A percentile compares a stretch with the other conserved stretches of the same genome.
phyloP scores from a whole-genome alignment of 2,888 invertebrate species.

The Drosophila melanosoma region DNA sequence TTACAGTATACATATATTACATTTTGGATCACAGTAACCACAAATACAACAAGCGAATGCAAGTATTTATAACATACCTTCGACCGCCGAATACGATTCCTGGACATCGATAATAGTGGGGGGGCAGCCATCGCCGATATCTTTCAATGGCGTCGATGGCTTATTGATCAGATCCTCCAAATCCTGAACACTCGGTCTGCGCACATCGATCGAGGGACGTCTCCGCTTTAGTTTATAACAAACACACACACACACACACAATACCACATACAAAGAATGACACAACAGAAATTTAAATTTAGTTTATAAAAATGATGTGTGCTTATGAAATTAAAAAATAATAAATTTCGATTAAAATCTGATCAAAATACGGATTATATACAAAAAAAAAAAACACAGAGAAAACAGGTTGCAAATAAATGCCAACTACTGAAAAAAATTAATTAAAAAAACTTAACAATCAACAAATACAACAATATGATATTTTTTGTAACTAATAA shows the following conservation, averaged over 20 bases:
- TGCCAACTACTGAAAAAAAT: slow-evolving; percentile 29
- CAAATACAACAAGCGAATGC: not conserved
- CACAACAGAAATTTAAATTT: not conserved
- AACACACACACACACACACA: too few relatives aligned
- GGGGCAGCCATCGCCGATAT: slow-evolving; percentile 92
- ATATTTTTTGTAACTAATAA: slow-evolving; percentile 15
- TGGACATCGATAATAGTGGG: slow-evolving; percentile 96
- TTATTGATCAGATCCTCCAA: slow-evolving; percentile 96
- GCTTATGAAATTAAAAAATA: not conserved
- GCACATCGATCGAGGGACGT: slow-evolving; percentile 95
- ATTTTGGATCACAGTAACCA: not conserved
- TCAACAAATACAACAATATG: slow-evolving; percentile 16
- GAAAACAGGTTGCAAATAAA: slow-evolving; percentile 14
- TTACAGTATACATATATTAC: not conserved
- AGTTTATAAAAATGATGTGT: not conserved
- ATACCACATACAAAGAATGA: not conserved
- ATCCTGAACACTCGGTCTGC: slow-evolving; percentile 95
- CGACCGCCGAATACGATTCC: slow-evolving; percentile 97
- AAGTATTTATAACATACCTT: slow-evolving; percentile 88
- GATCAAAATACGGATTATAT: slow-evolving; percentile 35
- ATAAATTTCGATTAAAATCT: slow-evolving; percentile 3
- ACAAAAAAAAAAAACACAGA: slow-evolving; percentile 34
- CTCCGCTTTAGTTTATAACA: slow-evolving; percentile 87
- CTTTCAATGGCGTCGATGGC: slow-evolving; percentile 94
- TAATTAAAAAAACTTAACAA: slow-evolving; percentile 18